Evolutionary conservation across 1,140 invertebrate genomes (phyloP).

Genomic region (Diuraphis noxia): DNA sequence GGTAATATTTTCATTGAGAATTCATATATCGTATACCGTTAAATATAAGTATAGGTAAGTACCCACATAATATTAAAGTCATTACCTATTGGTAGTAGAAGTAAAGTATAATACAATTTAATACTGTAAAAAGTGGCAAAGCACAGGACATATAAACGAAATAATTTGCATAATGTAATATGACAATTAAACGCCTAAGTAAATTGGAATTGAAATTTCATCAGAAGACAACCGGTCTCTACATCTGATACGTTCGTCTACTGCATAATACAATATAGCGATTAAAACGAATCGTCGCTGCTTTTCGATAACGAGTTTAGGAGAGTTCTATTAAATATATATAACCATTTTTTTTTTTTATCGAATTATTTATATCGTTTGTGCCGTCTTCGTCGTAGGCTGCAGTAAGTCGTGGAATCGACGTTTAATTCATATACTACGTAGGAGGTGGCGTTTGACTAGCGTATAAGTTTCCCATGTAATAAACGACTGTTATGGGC

Average conservation of each 20-base stretch:
- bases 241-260: neutral
- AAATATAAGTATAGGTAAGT: neutral
- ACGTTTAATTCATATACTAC: constrained; percentile 24
- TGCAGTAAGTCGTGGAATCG: neutral
- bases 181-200: neutral
- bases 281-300: neutral
- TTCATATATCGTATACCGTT: neutral
- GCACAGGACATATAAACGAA: neutral
- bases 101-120: neutral
- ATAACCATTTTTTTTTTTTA: neutral
- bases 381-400: neutral
- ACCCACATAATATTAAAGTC: neutral
- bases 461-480: neutral
- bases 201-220: neutral
- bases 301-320: neutral
- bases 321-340: neutral
- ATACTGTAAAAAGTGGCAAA: too few relatives aligned
- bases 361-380: neutral
- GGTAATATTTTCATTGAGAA: neutral
- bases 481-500: constrained; percentile 45
- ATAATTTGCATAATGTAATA: neutral
- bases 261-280: neutral
- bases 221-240: neutral
- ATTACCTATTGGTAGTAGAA: neutral
- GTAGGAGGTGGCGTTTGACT: too few relatives aligned